phyloP scores from a whole-genome alignment of 2,888 invertebrate genomes.

The Biston stratarius region DNA sequence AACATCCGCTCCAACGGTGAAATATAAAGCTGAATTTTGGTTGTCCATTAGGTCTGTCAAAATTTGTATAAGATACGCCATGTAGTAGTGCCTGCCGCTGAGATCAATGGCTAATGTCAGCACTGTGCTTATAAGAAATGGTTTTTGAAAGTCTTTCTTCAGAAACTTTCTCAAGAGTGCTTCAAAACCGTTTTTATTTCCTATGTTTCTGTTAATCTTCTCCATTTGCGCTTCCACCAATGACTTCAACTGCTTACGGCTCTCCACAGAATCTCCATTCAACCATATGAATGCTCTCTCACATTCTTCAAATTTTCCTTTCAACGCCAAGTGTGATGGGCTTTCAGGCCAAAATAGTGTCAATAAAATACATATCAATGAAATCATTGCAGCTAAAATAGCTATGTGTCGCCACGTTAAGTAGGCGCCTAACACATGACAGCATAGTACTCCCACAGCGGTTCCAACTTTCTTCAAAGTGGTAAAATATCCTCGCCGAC shows the following conservation, averaged over 20 bases:
- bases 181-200: slow-evolving; percentile 9
- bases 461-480: slow-evolving; percentile 51
- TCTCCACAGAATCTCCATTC: slow-evolving; percentile 48
- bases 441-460: slow-evolving; percentile 51
- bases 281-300: slow-evolving; percentile 55
- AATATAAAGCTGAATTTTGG: slow-evolving; percentile 54
- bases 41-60: slow-evolving; percentile 52
- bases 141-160: slow-evolving; percentile 53
- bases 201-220: not conserved
- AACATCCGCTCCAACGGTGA: slow-evolving; percentile 54
- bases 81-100: slow-evolving; percentile 56
- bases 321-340: slow-evolving; percentile 58
- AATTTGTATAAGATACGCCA: slow-evolving; percentile 57
- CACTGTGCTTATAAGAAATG: slow-evolving; percentile 50
- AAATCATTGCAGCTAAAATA: slow-evolving; percentile 39
- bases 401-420: slow-evolving; percentile 60
- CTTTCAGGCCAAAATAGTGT: slow-evolving; percentile 61
- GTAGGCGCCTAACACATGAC: slow-evolving; percentile 53
- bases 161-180: slow-evolving; percentile 41
- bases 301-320: slow-evolving; percentile 57
- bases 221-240: slow-evolving; percentile 47
- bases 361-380: slow-evolving; percentile 42
- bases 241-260: slow-evolving; percentile 52
- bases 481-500: slow-evolving; percentile 58
- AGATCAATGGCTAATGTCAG: slow-evolving; percentile 54